Evolutionary conservation across 1,140 invertebrate genomes (phyloP).

Genomic region (Diorhabda sublineata): DNA sequence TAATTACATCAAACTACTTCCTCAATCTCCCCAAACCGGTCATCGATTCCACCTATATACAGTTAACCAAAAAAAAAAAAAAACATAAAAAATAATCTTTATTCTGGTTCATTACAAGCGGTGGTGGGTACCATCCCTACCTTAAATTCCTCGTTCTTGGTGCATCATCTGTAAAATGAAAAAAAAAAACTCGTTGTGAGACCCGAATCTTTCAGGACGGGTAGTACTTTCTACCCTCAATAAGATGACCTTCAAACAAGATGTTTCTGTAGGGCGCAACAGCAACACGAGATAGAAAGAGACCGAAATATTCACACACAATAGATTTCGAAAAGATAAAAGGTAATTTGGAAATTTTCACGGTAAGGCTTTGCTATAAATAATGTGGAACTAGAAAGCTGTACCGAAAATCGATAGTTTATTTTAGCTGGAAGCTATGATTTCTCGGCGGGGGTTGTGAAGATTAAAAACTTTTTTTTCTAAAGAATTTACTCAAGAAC

Average conservation of each 20-base stretch:
- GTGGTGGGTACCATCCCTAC: neutral
- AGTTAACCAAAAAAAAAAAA: too few species aligned
- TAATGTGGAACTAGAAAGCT: constrained; percentile 1
- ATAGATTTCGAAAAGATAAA: constrained; percentile 19
- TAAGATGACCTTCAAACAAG: constrained; percentile 33
- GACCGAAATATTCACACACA: constrained; percentile 8
- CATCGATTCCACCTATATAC: too few species aligned
- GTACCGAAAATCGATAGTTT: constrained; percentile 10
- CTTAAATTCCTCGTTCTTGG: neutral
- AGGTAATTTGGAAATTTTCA: constrained; percentile 20
- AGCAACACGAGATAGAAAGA: constrained; percentile 6
- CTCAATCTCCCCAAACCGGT: too few species aligned
- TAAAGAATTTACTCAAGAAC: too few species aligned
- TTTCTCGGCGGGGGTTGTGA: neutral
- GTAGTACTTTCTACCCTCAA: constrained; percentile 36
- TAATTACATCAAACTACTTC: too few species aligned
- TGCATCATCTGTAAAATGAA: too few species aligned
- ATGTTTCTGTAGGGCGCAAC: constrained; percentile 32
- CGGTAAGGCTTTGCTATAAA: constrained; percentile 17
- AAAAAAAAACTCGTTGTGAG: too few species aligned
- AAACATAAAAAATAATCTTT: too few species aligned
- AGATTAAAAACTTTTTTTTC: too few species aligned
- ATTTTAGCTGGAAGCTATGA: constrained; percentile 7
- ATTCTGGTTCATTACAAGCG: too few species aligned
- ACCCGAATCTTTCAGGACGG: constrained; percentile 19